phyloP scores from a whole-genome alignment of 2,113 vertebrate species.

The Nothobranchius furzeri region DNA sequence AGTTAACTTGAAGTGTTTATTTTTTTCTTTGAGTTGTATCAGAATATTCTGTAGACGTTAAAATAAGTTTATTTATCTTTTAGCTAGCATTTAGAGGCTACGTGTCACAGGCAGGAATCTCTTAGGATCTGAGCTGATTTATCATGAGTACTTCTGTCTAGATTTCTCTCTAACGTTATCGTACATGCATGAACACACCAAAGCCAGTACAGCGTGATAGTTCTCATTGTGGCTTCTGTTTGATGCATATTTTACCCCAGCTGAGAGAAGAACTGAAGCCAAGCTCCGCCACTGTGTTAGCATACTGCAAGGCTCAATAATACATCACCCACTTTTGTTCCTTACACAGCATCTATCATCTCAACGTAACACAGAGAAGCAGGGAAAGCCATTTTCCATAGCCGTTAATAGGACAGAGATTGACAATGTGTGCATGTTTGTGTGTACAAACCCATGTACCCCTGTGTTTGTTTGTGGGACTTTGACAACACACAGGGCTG shows the following conservation, averaged over 20 bases:
- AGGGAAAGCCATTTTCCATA: conserved; percentile 55
- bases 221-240: conserved; percentile 17
- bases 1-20: no score
- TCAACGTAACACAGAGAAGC: conserved; percentile 47
- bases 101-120: not conserved
- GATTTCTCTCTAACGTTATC: not conserved
- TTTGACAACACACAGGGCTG: conserved; percentile 20
- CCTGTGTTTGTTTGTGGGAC: conserved; percentile 2
- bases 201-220: conserved; percentile 9
- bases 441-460: not conserved
- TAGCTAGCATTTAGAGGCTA: not conserved
- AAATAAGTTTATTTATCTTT: no score
- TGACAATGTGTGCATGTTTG: conserved; percentile 35
- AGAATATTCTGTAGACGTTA: no score
- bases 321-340: conserved; percentile 68
- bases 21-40: no score
- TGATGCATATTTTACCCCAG: conserved; percentile 62
- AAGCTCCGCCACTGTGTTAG: conserved; percentile 62
- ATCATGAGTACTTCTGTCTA: not conserved
- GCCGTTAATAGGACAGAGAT: conserved; percentile 64
- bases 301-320: conserved; percentile 65
- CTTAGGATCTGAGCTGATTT: not conserved
- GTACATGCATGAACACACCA: conserved; percentile 7
- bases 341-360: conserved; percentile 69
- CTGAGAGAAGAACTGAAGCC: conserved; percentile 59